Conservation (phyloP, 2,797 vertebrate genomes). For the Enteromius radiatus region DNA sequence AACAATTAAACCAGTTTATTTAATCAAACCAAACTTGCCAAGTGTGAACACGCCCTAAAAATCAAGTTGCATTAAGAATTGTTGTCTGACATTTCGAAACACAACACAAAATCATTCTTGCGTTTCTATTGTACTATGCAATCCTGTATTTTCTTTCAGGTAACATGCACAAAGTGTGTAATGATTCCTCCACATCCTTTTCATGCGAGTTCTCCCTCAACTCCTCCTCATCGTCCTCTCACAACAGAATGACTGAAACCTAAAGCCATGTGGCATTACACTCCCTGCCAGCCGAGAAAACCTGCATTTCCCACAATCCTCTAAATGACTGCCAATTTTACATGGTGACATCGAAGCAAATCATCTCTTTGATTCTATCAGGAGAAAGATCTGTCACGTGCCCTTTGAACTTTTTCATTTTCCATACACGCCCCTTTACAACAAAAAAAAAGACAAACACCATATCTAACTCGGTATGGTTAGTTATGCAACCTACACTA, state of each 20-base stretch:
- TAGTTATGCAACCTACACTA: background rate
- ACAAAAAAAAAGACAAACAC: background rate
- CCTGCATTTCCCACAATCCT: conserved; percentile 28
- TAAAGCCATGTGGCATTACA: conserved; percentile 35
- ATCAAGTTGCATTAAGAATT: background rate
- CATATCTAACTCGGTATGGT: background rate
- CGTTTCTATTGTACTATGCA: background rate
- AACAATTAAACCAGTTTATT: background rate
- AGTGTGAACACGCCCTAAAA: background rate
- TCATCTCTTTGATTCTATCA: background rate
- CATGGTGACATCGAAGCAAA: conserved; percentile 16
- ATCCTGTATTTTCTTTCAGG: background rate
- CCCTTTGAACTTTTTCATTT: conserved; percentile 6
- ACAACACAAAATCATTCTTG: background rate
- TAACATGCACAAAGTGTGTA: background rate
- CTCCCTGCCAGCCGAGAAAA: conserved; percentile 11
- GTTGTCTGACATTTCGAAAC: background rate
- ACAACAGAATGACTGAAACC: conserved; percentile 34
- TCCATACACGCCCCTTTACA: conserved; percentile 15
- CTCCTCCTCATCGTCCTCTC: background rate
- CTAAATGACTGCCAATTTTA: conserved; percentile 16
- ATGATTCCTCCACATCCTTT: background rate
- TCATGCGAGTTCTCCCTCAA: background rate
- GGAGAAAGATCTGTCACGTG: background rate
- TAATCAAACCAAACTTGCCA: background rate